phyloP scores from a whole-genome alignment of 2,113 vertebrate species.

The Psephotus haematonotus region DNA sequence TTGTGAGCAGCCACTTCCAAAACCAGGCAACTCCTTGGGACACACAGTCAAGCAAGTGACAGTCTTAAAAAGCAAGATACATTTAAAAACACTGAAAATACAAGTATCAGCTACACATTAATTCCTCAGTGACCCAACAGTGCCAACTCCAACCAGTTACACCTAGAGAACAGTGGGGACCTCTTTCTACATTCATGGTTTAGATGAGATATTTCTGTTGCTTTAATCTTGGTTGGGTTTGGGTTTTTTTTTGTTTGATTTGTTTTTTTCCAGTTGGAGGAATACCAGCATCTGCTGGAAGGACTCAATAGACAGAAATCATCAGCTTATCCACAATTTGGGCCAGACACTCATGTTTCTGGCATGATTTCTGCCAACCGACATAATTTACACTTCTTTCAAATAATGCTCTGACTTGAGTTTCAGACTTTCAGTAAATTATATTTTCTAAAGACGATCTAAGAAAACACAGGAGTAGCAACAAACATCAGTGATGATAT shows the following conservation, averaged over 20 bases:
- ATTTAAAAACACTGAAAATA: background rate
- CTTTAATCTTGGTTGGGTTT: background rate
- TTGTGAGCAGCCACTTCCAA: background rate
- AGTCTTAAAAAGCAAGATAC: background rate
- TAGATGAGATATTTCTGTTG: background rate
- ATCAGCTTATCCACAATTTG: background rate
- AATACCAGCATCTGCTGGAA: background rate
- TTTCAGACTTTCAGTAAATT: background rate
- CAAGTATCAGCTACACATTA: background rate
- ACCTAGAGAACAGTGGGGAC: background rate
- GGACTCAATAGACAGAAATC: background rate
- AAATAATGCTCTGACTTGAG: background rate
- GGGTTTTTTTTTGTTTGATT: background rate
- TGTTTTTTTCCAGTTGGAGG: background rate
- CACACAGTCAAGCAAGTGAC: background rate
- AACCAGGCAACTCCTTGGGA: background rate
- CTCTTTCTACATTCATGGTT: background rate
- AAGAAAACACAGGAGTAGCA: background rate
- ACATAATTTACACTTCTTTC: background rate
- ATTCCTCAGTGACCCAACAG: background rate
- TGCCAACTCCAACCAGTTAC: background rate
- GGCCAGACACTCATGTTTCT: background rate
- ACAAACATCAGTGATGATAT: background rate
- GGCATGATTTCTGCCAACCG: background rate
- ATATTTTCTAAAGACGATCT: background rate